Conservation (phyloP, 2,888 invertebrate species). For the Zeuzera pyrina region DNA sequence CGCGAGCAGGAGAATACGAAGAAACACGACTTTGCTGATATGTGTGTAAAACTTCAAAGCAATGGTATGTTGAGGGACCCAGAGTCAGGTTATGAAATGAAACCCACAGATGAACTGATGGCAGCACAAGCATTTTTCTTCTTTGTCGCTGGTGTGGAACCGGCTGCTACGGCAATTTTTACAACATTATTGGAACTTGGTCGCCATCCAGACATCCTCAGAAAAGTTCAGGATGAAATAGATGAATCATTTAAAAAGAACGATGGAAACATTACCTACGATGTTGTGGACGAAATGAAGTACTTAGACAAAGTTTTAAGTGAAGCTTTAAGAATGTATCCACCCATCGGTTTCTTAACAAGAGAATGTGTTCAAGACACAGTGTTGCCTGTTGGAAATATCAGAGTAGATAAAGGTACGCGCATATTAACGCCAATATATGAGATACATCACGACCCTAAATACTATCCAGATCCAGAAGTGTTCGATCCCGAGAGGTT, state of each 20-base stretch:
- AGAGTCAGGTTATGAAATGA: conserved; percentile 30
- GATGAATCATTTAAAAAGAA: conserved; percentile 27
- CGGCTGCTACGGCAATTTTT: conserved; percentile 38
- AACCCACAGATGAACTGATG: conserved; percentile 40
- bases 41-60: conserved; percentile 39
- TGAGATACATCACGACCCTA: conserved; percentile 48
- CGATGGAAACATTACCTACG: conserved; percentile 29
- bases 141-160: conserved; percentile 49
- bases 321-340: conserved; percentile 36
- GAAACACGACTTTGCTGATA: conserved; percentile 42
- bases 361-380: conserved; percentile 32
- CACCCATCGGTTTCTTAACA: conserved; percentile 33
- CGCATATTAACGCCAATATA: conserved; percentile 35
- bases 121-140: conserved; percentile 51
- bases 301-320: conserved; percentile 38
- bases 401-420: conserved; percentile 36
- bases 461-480: conserved; percentile 51
- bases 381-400: conserved; percentile 39
- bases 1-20: conserved; percentile 30
- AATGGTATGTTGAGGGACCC: conserved; percentile 30
- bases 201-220: conserved; percentile 32
- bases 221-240: conserved; percentile 40
- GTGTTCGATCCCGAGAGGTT: conserved; percentile 54
- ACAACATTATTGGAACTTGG: conserved; percentile 38
- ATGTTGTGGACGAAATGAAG: conserved; percentile 29